Conservation (phyloP, 2,113 vertebrate genomes). For the Chauna torquata region DNA sequence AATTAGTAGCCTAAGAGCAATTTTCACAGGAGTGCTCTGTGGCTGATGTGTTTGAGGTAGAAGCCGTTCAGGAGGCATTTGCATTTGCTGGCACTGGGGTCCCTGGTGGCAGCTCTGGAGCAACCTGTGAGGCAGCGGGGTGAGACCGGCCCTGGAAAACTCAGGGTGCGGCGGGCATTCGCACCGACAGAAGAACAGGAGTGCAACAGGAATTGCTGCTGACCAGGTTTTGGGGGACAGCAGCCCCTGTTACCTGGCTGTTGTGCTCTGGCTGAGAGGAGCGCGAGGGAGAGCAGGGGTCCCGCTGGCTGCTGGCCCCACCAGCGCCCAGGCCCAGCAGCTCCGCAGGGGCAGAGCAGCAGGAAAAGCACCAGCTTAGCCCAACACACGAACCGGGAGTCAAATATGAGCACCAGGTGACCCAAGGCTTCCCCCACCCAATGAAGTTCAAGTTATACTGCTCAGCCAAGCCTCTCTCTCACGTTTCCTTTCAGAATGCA, state of each 20-base stretch:
- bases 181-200: neutral
- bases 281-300: accelerated
- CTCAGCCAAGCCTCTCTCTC: neutral
- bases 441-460: neutral
- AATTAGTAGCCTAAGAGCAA: neutral
- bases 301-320: accelerated
- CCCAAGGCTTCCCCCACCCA: neutral
- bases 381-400: neutral
- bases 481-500: neutral
- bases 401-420: neutral
- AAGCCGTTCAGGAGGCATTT: neutral
- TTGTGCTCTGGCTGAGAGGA: neutral
- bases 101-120: neutral
- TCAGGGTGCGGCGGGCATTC: accelerated
- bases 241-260: neutral
- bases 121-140: neutral
- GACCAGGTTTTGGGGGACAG: neutral
- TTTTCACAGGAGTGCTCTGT: neutral
- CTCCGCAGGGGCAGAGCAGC: accelerated
- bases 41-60: neutral
- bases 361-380: neutral
- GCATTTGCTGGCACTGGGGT: neutral
- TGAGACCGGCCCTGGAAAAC: neutral
- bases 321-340: accelerated
- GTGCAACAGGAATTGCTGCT: accelerated